A percentile compares a stretch with the other conserved stretches of the same genome.
phyloP scores from a whole-genome alignment of 2,797 vertebrate genomes.

The Xiphorhynchus erythropygius region DNA sequence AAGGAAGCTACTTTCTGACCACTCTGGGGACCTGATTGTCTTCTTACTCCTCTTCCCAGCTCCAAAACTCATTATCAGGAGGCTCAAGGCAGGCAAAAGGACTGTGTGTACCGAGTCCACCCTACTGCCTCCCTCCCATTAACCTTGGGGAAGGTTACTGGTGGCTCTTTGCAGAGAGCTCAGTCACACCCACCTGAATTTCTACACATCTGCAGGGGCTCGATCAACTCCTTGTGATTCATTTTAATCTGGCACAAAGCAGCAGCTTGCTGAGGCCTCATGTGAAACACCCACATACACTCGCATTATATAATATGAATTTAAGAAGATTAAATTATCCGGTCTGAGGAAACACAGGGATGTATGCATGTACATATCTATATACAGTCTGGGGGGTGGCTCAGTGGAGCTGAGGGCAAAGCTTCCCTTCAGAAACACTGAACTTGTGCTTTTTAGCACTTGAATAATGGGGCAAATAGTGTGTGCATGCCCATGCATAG shows the following conservation, averaged over 20 bases:
- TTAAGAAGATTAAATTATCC: conserved; percentile 39
- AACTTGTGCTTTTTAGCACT: background rate
- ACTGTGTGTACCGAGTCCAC: rapidly evolving
- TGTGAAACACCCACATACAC: background rate
- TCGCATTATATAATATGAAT: conserved; percentile 48
- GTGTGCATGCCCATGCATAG: rapidly evolving
- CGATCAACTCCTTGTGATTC: background rate
- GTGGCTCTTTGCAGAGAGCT: background rate
- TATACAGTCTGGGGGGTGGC: background rate
- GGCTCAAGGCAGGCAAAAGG: background rate
- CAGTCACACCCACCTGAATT: background rate
- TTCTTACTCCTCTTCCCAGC: background rate
- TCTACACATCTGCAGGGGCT: background rate
- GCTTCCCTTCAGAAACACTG: background rate
- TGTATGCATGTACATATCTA: background rate
- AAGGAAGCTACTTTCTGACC: background rate
- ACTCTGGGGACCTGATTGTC: background rate
- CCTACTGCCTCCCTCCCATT: background rate
- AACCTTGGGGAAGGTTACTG: background rate
- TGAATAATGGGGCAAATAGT: rapidly evolving
- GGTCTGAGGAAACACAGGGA: background rate
- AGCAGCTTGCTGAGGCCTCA: conserved; percentile 13
- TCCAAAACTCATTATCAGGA: background rate
- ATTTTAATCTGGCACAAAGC: conserved; percentile 23
- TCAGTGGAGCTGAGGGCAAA: background rate